A percentile compares a stretch with the other conserved stretches of the same genome.
phyloP scores from a whole-genome alignment of 2,113 vertebrate genomes.

The Ptilorrhoa leucosticta region DNA sequence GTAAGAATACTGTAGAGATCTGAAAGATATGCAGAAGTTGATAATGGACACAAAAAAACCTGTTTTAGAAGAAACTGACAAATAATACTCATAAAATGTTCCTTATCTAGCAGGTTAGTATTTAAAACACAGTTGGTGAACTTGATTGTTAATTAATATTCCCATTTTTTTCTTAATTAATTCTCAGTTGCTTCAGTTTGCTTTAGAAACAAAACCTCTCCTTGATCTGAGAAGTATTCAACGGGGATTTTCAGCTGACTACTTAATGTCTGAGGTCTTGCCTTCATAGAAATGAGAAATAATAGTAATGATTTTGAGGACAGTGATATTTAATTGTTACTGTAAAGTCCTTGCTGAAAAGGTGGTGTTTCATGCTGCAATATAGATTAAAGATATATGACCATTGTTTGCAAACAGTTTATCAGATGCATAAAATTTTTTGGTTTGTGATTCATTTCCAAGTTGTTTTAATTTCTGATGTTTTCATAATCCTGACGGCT shows the following conservation, averaged over 20 bases:
- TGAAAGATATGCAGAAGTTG: neutral
- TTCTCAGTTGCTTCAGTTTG: neutral
- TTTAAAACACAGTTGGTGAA: neutral
- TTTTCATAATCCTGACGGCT: neutral
- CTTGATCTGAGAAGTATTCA: neutral
- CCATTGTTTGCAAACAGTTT: neutral
- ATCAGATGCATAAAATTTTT: neutral
- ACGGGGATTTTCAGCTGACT: neutral
- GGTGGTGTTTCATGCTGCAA: neutral
- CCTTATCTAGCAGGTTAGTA: neutral
- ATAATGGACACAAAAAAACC: neutral
- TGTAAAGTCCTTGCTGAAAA: neutral
- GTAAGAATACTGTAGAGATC: neutral
- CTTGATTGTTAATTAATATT: neutral
- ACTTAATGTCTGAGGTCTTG: neutral
- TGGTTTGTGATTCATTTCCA: neutral
- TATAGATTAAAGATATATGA: neutral
- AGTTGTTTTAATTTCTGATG: neutral
- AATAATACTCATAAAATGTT: neutral
- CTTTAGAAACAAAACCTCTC: neutral
- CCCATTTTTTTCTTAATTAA: neutral
- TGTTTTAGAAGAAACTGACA: neutral
- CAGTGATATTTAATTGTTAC: neutral
- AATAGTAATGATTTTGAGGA: neutral
- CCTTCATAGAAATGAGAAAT: neutral